Conservation (phyloP, 1,140 invertebrate genomes). For the Dendroctonus ponderosae region DNA sequence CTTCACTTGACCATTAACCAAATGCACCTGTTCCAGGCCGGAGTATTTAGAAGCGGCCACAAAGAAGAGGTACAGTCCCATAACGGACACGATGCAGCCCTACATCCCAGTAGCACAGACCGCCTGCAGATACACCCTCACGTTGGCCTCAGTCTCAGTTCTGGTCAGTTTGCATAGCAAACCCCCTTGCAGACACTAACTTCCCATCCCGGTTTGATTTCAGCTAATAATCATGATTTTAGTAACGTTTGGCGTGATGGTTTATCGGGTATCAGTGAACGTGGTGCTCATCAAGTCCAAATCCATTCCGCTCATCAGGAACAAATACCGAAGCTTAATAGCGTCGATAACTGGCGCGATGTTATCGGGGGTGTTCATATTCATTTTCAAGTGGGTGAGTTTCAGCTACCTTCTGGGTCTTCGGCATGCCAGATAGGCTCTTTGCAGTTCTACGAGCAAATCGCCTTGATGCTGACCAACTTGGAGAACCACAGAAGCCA, state of each 20-base stretch:
- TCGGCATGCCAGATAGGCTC: neutral
- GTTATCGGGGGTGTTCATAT: constrained; percentile 80
- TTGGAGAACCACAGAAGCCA: constrained; percentile 91
- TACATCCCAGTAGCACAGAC: constrained; percentile 81
- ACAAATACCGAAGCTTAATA: constrained; percentile 66
- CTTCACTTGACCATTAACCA: neutral
- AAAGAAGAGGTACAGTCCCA: constrained; percentile 59
- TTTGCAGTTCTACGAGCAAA: constrained; percentile 74
- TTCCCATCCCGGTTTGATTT: neutral
- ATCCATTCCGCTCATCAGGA: constrained; percentile 13
- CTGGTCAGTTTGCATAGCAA: constrained; percentile 56
- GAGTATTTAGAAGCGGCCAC: constrained; percentile 67
- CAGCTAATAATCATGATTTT: constrained; percentile 33
- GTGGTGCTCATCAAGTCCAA: constrained; percentile 4
- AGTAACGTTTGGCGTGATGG: constrained; percentile 31
- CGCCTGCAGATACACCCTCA: constrained; percentile 72
- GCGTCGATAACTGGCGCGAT: constrained; percentile 77
- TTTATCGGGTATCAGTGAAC: constrained; percentile 32
- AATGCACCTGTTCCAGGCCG: constrained; percentile 55
- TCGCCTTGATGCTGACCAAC: constrained; percentile 89
- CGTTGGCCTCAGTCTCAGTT: constrained; percentile 77
- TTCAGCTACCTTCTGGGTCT: neutral
- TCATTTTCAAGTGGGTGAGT: constrained; percentile 75
- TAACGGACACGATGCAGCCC: constrained; percentile 75
- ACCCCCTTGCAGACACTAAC: neutral